Evolutionary conservation across 2,113 vertebrate genomes (phyloP), one percentile per base, ranked within the genome.

Genomic region (Brachypodius melanocephalos): DNA sequence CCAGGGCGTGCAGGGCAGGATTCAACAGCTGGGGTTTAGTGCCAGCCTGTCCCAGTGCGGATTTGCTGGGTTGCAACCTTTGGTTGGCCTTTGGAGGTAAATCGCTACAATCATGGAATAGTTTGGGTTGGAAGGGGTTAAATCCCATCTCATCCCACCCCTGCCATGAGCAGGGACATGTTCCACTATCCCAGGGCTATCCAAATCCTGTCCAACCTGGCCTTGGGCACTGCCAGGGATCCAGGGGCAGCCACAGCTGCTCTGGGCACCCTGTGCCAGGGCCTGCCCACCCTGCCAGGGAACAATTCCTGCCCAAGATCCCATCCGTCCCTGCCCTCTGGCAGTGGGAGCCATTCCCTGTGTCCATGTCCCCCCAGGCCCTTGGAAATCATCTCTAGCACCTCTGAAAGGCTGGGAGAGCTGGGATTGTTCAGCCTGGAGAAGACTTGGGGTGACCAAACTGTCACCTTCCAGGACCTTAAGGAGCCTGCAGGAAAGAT

Each of bases 91-190:
- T 66, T 46, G 29, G 29, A 32, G 2, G 1, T 12, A 12, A 75
- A 52, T 6, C 22, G 24, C 8, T 13, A 14, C 8, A 29, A 7
- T 25, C 29, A 9, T 11, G 17, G 52, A 40, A 20, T 17, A 10
- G 13, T 59, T 52, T 38, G 28, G 16, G 48, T 20, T 24, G 40
- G 19, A 40, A 67, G 14, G 24, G 28, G 12, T 67, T 15, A 17
- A 46, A 59, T 0, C 3, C 2, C 45, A 25, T 9, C 29, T 1
- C 0, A 1, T 40, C 0, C 32, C 38, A 25, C 2, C 26, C 4
- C 59, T 59, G 52, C 22, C 52, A 45, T 14, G 32, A 16, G 32
- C 22, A 88, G 52, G 38, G 52, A 45, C n/a, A 4, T 6, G 19
- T 81, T 1, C 68, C 45, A 59, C 52, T 14, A 4, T 24, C 32